Percentiles rank a stretch among this genome's conserved stretches.
Conservation (phyloP, 1,140 invertebrate genomes). For the Brachionus koreanus region DNA sequence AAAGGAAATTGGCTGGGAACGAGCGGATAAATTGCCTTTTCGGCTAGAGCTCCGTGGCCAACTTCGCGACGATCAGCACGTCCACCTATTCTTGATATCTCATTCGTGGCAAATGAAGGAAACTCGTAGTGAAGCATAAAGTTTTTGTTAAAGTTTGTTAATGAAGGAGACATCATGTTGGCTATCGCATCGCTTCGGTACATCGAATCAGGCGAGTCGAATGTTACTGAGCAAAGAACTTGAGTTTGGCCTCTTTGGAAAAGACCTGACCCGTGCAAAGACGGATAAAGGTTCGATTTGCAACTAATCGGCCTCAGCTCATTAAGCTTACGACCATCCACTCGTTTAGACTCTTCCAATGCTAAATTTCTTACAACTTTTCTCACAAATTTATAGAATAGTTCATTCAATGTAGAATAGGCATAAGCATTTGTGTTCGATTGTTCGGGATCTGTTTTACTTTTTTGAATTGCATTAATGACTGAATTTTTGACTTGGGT, state of each 20-base stretch:
- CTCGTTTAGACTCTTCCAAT: slow-evolving; percentile 61
- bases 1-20: slow-evolving; percentile 66
- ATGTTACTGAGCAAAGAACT: slow-evolving; percentile 81
- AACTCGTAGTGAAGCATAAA: slow-evolving; percentile 98
- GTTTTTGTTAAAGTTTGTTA: slow-evolving; percentile 81
- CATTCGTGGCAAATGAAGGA: slow-evolving; percentile 92
- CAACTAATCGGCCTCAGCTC: slow-evolving; percentile 80
- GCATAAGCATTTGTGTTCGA: background rate
- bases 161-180: slow-evolving; percentile 47
- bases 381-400: slow-evolving; percentile 67
- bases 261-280: slow-evolving; percentile 88
- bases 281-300: slow-evolving; percentile 72
- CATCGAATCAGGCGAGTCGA: slow-evolving; percentile 86
- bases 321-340: slow-evolving; percentile 76
- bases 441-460: slow-evolving; percentile 59
- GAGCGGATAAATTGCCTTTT: slow-evolving; percentile 76
- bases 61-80: slow-evolving; percentile 70
- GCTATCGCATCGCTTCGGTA: slow-evolving; percentile 70
- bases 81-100: slow-evolving; percentile 68
- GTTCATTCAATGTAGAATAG: slow-evolving; percentile 60
- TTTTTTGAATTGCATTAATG: slow-evolving; percentile 61
- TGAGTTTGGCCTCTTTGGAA: slow-evolving; percentile 97
- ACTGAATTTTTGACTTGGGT: slow-evolving; percentile 68
- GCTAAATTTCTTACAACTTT: slow-evolving; percentile 62
- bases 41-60: slow-evolving; percentile 92